Evolutionary conservation across 2,888 invertebrate species (phyloP).

Genomic region (Micropterix aruncella): DNA sequence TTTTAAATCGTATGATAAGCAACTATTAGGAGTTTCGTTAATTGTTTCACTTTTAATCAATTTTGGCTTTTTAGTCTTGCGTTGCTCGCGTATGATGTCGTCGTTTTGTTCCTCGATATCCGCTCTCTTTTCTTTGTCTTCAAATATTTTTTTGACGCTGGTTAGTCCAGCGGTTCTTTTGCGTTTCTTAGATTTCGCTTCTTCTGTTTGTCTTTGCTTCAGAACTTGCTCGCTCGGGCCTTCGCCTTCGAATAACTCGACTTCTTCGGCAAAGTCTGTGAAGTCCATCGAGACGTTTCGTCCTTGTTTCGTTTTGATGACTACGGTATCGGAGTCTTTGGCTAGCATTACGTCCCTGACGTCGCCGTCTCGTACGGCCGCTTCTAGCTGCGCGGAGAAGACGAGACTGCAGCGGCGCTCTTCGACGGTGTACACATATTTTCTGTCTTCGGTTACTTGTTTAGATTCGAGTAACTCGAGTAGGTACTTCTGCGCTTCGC

Average conservation of each 20-base stretch:
- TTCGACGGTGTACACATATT: conserved; percentile 62
- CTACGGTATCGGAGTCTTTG: conserved; percentile 58
- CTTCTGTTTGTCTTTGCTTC: conserved; percentile 41
- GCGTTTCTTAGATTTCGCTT: conserved; percentile 38
- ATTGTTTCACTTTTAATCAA: conserved; percentile 21
- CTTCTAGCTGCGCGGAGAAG: conserved; percentile 58
- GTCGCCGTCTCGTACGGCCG: conserved; percentile 63
- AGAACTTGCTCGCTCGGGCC: conserved; percentile 52
- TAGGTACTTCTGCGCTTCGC: conserved; percentile 48
- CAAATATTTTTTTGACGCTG: conserved; percentile 57
- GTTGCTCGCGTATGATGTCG: conserved; percentile 28
- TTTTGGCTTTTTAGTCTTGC: conserved; percentile 29
- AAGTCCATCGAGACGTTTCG: conserved; percentile 63
- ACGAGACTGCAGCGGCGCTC: conserved; percentile 63
- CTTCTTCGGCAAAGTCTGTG: conserved; percentile 39
- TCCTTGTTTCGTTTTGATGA: conserved; percentile 58
- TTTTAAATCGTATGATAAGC: conserved; percentile 36
- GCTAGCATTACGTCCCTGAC: conserved; percentile 65
- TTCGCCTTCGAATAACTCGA: conserved; percentile 55
- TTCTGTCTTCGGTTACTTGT: conserved; percentile 39
- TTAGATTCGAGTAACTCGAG: conserved; percentile 46
- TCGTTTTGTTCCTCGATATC: conserved; percentile 46
- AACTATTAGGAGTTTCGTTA: conserved; percentile 31
- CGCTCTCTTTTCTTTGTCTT: conserved; percentile 58
- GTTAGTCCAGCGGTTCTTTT: conserved; percentile 50